Evolutionary conservation across 2,888 invertebrate species (phyloP).

Genomic region (Cephalotes varians): DNA sequence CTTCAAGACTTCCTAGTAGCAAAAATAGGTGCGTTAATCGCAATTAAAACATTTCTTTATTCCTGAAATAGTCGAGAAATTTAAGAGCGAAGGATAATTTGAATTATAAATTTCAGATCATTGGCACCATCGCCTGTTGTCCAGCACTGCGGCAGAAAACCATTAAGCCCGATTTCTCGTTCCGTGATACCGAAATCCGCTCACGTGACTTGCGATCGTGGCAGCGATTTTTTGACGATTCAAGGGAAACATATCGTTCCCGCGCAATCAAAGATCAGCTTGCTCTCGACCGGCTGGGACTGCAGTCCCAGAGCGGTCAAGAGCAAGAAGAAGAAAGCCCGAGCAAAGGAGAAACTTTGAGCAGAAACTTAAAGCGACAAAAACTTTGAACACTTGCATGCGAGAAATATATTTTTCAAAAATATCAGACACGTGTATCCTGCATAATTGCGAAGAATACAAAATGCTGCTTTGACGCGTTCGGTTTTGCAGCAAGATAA

Average conservation of each 20-base stretch:
- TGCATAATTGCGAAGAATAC: constrained; percentile 8
- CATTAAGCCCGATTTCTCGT: constrained; percentile 80
- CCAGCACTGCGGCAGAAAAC: constrained; percentile 74
- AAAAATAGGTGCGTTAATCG: constrained; percentile 78
- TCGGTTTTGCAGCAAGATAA: background rate
- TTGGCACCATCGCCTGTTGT: constrained; percentile 71
- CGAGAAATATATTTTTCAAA: constrained; percentile 36
- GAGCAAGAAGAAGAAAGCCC: constrained; percentile 65
- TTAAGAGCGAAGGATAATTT: background rate
- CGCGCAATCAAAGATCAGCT: constrained; percentile 70
- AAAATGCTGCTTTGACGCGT: constrained; percentile 34
- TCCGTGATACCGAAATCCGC: constrained; percentile 70
- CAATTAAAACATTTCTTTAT: background rate
- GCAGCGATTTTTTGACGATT: constrained; percentile 73
- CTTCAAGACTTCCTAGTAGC: constrained; percentile 79
- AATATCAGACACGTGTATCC: background rate
- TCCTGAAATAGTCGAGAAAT: background rate
- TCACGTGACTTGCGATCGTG: constrained; percentile 61
- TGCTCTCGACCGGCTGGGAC: constrained; percentile 67
- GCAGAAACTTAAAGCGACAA: constrained; percentile 3
- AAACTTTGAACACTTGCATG: constrained; percentile 12
- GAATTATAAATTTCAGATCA: constrained; percentile 63
- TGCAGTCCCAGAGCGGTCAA: constrained; percentile 67
- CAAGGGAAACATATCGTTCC: constrained; percentile 78
- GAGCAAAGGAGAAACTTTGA: constrained; percentile 55